Evolutionary conservation across 1,140 invertebrate species (phyloP), one percentile per base, ranked within the genome.

Genomic region (Hycleus cichorii): DNA sequence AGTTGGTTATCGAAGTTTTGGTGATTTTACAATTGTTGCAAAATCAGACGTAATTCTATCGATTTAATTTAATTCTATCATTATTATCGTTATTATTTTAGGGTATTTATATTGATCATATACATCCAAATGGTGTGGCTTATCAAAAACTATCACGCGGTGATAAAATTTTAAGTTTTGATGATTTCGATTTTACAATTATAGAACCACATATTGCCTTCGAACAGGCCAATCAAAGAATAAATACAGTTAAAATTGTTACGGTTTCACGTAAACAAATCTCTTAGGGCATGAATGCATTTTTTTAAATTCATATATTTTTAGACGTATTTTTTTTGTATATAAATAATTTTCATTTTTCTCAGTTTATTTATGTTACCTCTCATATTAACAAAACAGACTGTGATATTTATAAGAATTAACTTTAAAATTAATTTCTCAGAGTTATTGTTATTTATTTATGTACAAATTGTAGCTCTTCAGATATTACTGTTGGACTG

Each of bases 151-250:
- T 73, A 24, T 63, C 59, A 12, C 54, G 58, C 9, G 72, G 68
- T 5, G 72, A 74, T 57, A 69, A 71, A 57, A 69, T 74, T 48
- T 62, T 74, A 27, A 69, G 65, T 32, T 63, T 74, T 58, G 70
- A 74, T 54, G 68, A 72, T 32, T 64, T 66, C 7, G 72, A 72
- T 63, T 66, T 70, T 55, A 67, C 67, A 9, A 63, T 64, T 51
- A 66, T 72, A 56, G 69, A 72, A 57, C 65, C 67, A 18, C 55
- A 67, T 57, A 59, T 64, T 27, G 70, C 72, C 32, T 71, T 70
- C 57, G 67, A 72, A 52, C 57, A 67, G 44, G 67, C 65, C 39
- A 65, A 60, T 39, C 49, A 60, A 44, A 64, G 44, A 67, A 62
- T 67, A 26, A 58, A 59, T 47, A 64, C 52, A 49, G 60, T 64